Conservation (phyloP, 92 coral and sea anemone species). For the Paragorgia papillata region DNA sequence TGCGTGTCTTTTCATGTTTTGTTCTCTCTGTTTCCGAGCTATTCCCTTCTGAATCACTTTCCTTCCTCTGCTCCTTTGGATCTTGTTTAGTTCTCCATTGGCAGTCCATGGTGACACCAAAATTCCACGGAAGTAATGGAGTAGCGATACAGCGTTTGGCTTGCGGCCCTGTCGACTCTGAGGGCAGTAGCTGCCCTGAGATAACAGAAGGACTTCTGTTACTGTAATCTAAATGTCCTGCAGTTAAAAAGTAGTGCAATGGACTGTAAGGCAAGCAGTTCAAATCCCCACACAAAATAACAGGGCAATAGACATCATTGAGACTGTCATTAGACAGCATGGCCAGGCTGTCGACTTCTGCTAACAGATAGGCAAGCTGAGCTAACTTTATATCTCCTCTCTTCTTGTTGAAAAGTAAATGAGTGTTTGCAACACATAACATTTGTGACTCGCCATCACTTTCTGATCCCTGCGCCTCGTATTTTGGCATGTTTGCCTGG, state of each 20-base stretch:
- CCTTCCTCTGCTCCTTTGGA: neutral
- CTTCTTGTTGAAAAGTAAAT: slow-evolving; percentile 82
- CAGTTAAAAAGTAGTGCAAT: slow-evolving; percentile 65
- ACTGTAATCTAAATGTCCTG: slow-evolving; percentile 66
- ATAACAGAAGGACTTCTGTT: slow-evolving; percentile 68
- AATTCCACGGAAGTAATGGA: slow-evolving; percentile 79
- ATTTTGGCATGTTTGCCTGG: slow-evolving; percentile 47
- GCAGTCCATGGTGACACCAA: slow-evolving; percentile 62
- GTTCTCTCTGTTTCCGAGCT: slow-evolving; percentile 34
- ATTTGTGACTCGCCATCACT: slow-evolving; percentile 40
- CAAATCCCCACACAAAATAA: slow-evolving; percentile 87
- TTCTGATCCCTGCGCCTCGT: slow-evolving; percentile 8
- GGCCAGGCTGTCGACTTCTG: slow-evolving; percentile 76
- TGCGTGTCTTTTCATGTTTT: slow-evolving; percentile 9
- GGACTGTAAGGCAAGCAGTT: slow-evolving; percentile 87
- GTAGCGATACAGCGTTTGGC: slow-evolving; percentile 36
- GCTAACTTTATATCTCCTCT: slow-evolving; percentile 93
- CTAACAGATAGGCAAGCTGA: slow-evolving; percentile 79
- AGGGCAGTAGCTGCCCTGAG: slow-evolving; percentile 78
- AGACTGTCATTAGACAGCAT: slow-evolving; percentile 13
- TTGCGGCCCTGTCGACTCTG: slow-evolving; percentile 18
- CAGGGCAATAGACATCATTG: slow-evolving; percentile 53
- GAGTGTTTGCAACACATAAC: slow-evolving; percentile 86
- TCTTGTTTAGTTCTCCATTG: slow-evolving; percentile 21
- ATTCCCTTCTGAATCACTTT: slow-evolving; percentile 24